Base-by-base conservation (phyloP, 92 coral and sea anemone genomes). In the Montipora capitata region DNA sequence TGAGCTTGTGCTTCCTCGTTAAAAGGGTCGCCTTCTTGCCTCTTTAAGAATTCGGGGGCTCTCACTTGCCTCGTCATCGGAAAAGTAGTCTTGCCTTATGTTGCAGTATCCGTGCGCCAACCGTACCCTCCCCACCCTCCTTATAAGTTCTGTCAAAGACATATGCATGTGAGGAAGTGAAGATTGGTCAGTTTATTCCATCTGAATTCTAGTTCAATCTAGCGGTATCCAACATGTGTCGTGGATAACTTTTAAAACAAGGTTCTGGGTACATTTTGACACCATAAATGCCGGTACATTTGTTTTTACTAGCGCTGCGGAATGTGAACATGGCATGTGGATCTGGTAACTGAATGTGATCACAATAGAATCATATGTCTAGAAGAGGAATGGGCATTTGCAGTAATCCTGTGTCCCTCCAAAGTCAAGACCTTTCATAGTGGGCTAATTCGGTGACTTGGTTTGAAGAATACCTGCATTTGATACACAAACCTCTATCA, bases 321-420 rank as follows among this genome's bases (percentile, higher is more conserved):
- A 2, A 79, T 5, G 73, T 79, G 86, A 8, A 87, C 91, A 20
- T 87, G 79, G 80, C 91, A 79, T 20, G 91, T 49, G 54, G 85
- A 68, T 39, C 86, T 58, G 38, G 74, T 79, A 15, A 79, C 74
- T 87, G 91, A 51, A 80, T 72, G 62, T 77, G 85, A 49, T 44
- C 76, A 35, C 56, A 35, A n/a, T 79, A 79, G n/a, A 70, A 61
- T 13, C 91, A 42, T n/a, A 64, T 51, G 74, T 52, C 57, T 56
- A 68, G 87, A 20, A 44, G 58, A 40, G 80, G 71, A 83, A 43
- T 68, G 40, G 57, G 54, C 9, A 48, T 12, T 44, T 39, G 71
- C 57, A 16, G 15, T 2, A 64, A 78, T 64, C 76, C 38, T 7
- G 76, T 56, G 69, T 77, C 40, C 13, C 59, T 67, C 15, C 78